Evolutionary conservation across 2,113 vertebrate species (phyloP).

Genomic region (Anarhynchus alexandrinus): DNA sequence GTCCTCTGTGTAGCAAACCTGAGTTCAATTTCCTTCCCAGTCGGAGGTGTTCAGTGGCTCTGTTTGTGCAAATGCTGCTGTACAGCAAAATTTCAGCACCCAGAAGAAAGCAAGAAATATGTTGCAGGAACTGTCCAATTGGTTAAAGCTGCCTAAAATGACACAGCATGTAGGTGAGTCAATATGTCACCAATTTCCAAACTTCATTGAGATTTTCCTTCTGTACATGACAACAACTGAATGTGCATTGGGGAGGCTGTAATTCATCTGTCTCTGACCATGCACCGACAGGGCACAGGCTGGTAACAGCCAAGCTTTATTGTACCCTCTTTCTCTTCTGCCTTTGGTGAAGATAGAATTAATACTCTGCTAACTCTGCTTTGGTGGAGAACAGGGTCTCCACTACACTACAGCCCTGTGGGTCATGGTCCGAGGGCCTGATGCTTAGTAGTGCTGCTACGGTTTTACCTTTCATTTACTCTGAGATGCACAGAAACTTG

Average conservation of each 20-base stretch:
- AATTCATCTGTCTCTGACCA: not conserved
- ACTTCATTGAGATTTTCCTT: not conserved
- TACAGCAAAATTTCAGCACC: not conserved
- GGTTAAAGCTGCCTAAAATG: not conserved
- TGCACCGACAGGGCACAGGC: not conserved
- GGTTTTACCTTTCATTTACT: not conserved
- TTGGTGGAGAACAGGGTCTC: not conserved
- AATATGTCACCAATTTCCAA: not conserved
- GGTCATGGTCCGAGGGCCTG: not conserved
- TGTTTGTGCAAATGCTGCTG: not conserved
- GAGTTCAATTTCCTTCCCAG: not conserved
- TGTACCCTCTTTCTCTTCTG: not conserved
- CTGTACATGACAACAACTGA: fast-evolving
- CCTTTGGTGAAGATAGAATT: not conserved
- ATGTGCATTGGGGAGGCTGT: not conserved
- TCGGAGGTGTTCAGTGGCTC: not conserved
- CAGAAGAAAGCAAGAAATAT: not conserved
- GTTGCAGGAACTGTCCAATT: not conserved
- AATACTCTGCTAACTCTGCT: not conserved
- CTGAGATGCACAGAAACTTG: not conserved
- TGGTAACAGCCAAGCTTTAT: not conserved
- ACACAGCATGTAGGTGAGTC: not conserved
- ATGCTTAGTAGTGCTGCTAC: not conserved
- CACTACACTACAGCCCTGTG: not conserved
- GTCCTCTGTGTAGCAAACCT: not conserved